Base-by-base conservation (phyloP, 2,888 invertebrate species). In the Andrena trimmerana region DNA sequence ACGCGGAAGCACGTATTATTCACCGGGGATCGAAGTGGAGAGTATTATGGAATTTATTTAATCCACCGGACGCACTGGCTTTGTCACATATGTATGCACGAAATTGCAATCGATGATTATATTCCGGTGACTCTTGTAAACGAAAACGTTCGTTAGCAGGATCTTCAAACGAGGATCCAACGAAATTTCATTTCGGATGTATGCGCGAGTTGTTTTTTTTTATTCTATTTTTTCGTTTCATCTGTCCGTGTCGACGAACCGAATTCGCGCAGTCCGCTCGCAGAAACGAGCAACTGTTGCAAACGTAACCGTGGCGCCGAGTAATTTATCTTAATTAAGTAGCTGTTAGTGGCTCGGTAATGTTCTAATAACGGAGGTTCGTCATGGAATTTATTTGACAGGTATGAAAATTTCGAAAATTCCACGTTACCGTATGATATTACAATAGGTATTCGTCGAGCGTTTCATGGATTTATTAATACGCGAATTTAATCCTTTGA, bases 41-140 rank as follows among this genome's bases (percentile, higher is more conserved):
- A 91, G 91, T 90, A 90, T 91, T 90, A 90, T 91, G 91, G 91
- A 91, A 92, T 92, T 92, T 92, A 90, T 92, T 91, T 91, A 92
- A 91, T 91, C 91, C 91, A 91, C 90, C 90, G 89, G 85, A 85
- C 87, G 87, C 90, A 90, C 88, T 90, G 91, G 90, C 91, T 90
- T 91, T 91, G 90, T 90, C 90, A 88, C 90, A 88, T 88, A 89
- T 89, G 90, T 90, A 90, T 90, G 89, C 88, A 85, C 86, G 88
- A 90, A 90, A 91, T 90, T 89, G 88, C 90, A 88, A 89, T 91
- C 90, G 90, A 90, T 91, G 90, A 90, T 90, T 90, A 90, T 89
- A 82, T 87, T 78, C 75, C 82, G 82, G 52, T 66, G 81, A 85
- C 80, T 85, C 79, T 83, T 85, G 87, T 84, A 84, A 88, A 83